Conservation (phyloP, 1,140 invertebrate species). For the Harpegnathos saltator region DNA sequence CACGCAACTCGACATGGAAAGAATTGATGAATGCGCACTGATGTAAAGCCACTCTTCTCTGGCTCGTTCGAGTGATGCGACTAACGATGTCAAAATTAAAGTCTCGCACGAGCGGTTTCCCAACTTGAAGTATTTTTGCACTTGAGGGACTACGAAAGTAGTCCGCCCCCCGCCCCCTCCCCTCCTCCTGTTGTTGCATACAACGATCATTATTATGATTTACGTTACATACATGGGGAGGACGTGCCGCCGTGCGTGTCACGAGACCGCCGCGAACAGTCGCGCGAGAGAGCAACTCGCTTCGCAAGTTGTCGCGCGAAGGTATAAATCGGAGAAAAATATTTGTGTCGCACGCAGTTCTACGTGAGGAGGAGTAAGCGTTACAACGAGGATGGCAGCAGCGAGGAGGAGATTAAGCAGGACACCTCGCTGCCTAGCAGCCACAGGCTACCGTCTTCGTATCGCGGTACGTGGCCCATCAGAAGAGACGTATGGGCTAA, state of each 20-base stretch:
- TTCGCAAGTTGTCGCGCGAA: no score
- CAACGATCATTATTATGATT: no score
- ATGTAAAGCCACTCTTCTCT: constrained; percentile 1
- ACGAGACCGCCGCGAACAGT: no score
- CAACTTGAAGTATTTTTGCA: no score
- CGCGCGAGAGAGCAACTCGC: no score
- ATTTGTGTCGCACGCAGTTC: constrained; percentile 69
- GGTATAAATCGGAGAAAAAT: no score
- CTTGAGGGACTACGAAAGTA: no score
- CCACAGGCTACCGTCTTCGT: constrained; percentile 84
- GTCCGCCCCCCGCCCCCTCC: no score
- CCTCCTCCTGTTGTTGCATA: no score
- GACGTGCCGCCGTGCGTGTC: no score
- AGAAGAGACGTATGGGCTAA: constrained; percentile 87
- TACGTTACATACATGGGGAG: no score
- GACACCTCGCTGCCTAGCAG: constrained; percentile 74
- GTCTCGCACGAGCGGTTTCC: neutral
- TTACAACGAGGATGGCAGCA: constrained; percentile 79
- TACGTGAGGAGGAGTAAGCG: constrained; percentile 68
- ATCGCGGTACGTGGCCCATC: constrained; percentile 91
- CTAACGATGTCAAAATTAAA: neutral
- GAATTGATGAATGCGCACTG: constrained; percentile 11
- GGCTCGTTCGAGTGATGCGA: neutral
- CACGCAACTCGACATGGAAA: neutral
- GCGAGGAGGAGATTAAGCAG: constrained; percentile 82